These are phyloP conservation scores for Buphagus erythrorhynchus DNA, from an alignment of 2,797 vertebrate genomes.

Conservation along the genomic window DNA sequence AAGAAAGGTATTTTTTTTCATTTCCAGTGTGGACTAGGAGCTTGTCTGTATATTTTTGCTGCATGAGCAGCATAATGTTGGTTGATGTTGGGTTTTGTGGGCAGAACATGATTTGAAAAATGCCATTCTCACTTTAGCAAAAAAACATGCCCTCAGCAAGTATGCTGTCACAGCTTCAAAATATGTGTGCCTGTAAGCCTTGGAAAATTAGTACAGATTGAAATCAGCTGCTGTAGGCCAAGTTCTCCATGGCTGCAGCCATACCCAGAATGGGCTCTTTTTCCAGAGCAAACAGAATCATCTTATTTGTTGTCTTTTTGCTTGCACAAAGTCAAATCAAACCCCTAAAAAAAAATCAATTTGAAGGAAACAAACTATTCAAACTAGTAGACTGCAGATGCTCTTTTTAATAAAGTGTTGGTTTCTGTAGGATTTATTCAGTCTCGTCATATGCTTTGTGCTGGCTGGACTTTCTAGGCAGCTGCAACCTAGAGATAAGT, in stretches of 20 bases:
- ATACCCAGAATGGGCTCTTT: neutral
- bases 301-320: neutral
- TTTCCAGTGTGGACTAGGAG: neutral
- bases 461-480: neutral
- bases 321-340: neutral
- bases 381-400: neutral
- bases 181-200: neutral
- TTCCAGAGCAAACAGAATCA: neutral
- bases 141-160: slow-evolving; percentile 5
- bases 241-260: neutral
- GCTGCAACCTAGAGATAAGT: slow-evolving; percentile 40
- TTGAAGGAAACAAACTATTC: neutral
- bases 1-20: neutral
- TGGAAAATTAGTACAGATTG: slow-evolving; percentile 2
- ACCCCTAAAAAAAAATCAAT: neutral
- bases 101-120: slow-evolving; percentile 2
- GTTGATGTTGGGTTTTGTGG: neutral
- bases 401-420: neutral
- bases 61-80: neutral
- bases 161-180: neutral
- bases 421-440: neutral
- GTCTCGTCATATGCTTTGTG: neutral
- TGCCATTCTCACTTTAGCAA: neutral
- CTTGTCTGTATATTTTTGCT: neutral
- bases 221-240: neutral